Evolutionary conservation across 2,113 vertebrate species (phyloP), one percentile per base, ranked within the genome.

Genomic region (Dicentrarchus labrax): DNA sequence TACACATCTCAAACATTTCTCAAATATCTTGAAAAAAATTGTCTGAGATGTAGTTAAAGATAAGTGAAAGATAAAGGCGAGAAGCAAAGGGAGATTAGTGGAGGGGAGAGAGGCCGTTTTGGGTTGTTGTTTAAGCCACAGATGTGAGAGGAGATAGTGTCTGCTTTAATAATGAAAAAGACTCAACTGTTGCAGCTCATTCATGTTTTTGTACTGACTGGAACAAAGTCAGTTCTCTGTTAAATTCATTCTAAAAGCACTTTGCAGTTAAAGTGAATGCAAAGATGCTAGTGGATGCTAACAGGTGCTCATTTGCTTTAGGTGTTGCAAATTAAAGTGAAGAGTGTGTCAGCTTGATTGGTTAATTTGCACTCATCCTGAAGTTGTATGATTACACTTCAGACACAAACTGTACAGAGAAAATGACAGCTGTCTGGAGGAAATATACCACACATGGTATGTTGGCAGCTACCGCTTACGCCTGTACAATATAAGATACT

Each of bases 1-100:
- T 83, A 61, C 54, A 65, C 61, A 86, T 80, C 67, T 84, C 15
- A 75, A 71, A 88, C 74, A 83, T 71, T 53, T 73, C 21, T 78
- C 19, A 66, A 81, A 86, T 60, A 88, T 43, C 54, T 62, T 21
- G 9, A 5, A 43, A 54, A 62, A 74, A 62, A 48, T 15, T 70
- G 2, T 2, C 61, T 38, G 47, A 79, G 83, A 88, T 76, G 66
- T 36, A 76, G 38, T 69, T 73, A 60, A 73, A 86, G 86, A 83
- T 89, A 64, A 81, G 64, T 0, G 3, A 15, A 59, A 67, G 53
- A 81, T 79, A 57, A 76, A 85, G 62, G 17, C n/a, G 4, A 48
- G 65, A 48, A 72, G n/a, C n/a, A 64, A 41, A 47, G 15, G 50
- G 50, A 69, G 75, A 82, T 79, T 67, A 83, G 59, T 38, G 50